phyloP scores from a whole-genome alignment of 2,888 invertebrate species.

The Synergus gifuensis region DNA sequence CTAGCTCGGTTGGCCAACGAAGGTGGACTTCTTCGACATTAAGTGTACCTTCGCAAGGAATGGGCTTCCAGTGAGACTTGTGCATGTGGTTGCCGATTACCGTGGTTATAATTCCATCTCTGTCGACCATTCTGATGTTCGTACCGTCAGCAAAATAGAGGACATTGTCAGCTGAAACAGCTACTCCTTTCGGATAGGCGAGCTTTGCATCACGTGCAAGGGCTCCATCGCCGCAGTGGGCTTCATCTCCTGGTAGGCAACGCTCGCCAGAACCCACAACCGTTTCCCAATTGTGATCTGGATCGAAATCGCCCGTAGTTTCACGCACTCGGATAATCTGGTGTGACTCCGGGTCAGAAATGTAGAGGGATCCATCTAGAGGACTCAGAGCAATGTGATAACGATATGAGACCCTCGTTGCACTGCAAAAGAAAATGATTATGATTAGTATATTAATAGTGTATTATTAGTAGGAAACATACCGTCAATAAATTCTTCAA shows the following conservation, averaged over 20 bases:
- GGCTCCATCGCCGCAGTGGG: constrained; percentile 97
- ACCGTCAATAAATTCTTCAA: constrained; percentile 4
- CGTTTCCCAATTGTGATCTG: constrained; percentile 96
- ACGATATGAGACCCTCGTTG: constrained; percentile 95
- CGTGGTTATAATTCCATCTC: constrained; percentile 94
- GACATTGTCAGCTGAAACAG: constrained; percentile 94
- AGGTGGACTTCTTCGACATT: constrained; percentile 96
- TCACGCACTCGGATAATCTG: constrained; percentile 94
- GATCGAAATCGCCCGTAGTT: constrained; percentile 89
- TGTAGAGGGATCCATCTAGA: constrained; percentile 94
- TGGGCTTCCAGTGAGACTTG: constrained; percentile 95
- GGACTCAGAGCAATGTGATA: constrained; percentile 98
- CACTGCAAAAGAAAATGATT: constrained; percentile 80
- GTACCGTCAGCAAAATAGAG: constrained; percentile 98
- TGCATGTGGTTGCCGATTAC: constrained; percentile 96
- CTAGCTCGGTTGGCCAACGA: constrained; percentile 97
- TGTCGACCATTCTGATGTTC: constrained; percentile 94
- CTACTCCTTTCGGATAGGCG: constrained; percentile 97
- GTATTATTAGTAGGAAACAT: constrained; percentile 22
- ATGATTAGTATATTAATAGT: not conserved
- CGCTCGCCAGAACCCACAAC: constrained; percentile 97
- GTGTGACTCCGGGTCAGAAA: constrained; percentile 97
- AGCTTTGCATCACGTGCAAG: constrained; percentile 95
- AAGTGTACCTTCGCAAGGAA: constrained; percentile 93
- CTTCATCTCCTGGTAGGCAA: constrained; percentile 95